Base-by-base conservation (phyloP, 2,888 invertebrate species). In the Orchesella flavescens region DNA sequence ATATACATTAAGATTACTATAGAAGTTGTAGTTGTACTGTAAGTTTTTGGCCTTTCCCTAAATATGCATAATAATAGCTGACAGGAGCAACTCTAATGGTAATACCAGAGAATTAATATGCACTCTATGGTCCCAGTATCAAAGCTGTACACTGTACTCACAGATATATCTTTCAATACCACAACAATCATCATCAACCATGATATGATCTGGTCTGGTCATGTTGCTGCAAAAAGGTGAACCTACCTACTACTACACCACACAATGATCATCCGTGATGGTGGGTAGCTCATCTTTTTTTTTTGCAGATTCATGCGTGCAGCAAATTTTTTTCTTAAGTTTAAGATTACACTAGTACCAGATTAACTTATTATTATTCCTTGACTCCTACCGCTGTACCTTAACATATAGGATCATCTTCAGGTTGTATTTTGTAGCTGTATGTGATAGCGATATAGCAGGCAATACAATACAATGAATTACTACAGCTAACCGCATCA, bases 1-100 rank as follows among this genome's bases (percentile, higher is more conserved):
- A n/a, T 7, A 34, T 34, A 34, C 59, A 59, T 59, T 59, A 9
- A 4, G 34, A 34, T 21, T 21, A 15, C 15, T 7, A n/a, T 76
- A 77, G 69, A 68, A 57, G 68, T 77, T 69, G 53, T 49, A 69
- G 69, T 71, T 78, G 78, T 69, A 71, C 10, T 17, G 66, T 65
- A 21, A 76, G 76, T 66, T n/a, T 68, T 66, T 76, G 44, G 57
- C 57, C 57, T 66, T 66, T 66, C 66, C 66, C 66, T 66, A 66
- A 66, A 66, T 19, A 61, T 61, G 61, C 61, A 61, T 61, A 61
- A 61, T 61, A 23, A 24, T 57, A 17, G 17, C 23, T 61, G 61
- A 61, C 61, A 61, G 13, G 24, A 57, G 57, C n/a, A 49, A 2
- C 3, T 49, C 15, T 57, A 57, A 21, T 57, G 21, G 17, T 57